Evolutionary conservation across 1,140 invertebrate species (phyloP).

Genomic region (Penaeus vannamei): DNA sequence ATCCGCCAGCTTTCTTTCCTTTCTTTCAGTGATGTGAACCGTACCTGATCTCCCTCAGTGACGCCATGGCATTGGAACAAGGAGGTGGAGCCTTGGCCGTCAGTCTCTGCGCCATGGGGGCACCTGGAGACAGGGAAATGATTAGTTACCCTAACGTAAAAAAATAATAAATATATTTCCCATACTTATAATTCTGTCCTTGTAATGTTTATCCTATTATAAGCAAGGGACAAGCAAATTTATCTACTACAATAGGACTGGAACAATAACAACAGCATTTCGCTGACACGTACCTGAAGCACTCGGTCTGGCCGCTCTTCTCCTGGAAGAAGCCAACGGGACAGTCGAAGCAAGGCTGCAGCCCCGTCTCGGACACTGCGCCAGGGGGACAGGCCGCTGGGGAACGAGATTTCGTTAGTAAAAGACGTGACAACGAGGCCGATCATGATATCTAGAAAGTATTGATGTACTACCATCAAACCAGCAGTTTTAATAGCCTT

Average conservation of each 20-base stretch:
- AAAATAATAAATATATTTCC: too few relatives aligned
- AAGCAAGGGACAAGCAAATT: too few relatives aligned
- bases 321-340: conserved; percentile 73
- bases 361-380: conserved; percentile 73
- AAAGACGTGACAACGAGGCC: background rate
- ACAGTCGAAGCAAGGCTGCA: conserved; percentile 74
- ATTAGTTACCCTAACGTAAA: too few relatives aligned
- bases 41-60: conserved; percentile 32
- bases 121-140: background rate
- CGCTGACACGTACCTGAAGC: conserved; percentile 71
- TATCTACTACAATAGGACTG: background rate
- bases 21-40: background rate
- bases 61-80: conserved; percentile 62
- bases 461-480: too few relatives aligned
- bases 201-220: too few relatives aligned
- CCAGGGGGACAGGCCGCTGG: conserved; percentile 73
- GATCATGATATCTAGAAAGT: too few relatives aligned
- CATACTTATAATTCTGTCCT: too few relatives aligned
- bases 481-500: too few relatives aligned
- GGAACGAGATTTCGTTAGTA: conserved; percentile 61
- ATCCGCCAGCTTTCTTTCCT: too few relatives aligned
- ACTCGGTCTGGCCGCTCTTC: conserved; percentile 71
- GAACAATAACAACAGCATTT: background rate
- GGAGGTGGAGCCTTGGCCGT: conserved; percentile 68
- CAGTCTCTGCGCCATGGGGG: conserved; percentile 67